A percentile compares a stretch with the other conserved stretches of the same genome.
Conservation (phyloP, 2,113 vertebrate genomes). For the Caranx melampygus region DNA sequence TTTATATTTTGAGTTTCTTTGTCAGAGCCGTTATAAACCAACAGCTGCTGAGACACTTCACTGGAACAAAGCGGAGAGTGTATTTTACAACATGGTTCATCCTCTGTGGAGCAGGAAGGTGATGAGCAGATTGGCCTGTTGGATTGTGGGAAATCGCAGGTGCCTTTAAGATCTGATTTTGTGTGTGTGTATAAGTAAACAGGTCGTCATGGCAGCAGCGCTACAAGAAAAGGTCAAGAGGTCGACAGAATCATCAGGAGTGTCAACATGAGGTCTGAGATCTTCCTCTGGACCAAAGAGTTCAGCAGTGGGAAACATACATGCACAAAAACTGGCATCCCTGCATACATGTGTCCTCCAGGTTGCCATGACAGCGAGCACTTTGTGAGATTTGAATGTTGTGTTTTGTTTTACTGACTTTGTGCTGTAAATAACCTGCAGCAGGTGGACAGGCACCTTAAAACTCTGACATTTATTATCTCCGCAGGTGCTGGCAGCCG, state of each 20-base stretch:
- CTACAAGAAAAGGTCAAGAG: background rate
- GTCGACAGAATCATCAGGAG: background rate
- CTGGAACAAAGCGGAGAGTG: no score
- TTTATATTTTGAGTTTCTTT: no score
- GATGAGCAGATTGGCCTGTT: no score
- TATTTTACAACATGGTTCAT: no score
- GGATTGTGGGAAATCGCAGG: no score
- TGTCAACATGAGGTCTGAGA: background rate
- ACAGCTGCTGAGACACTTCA: no score
- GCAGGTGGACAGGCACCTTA: conserved; percentile 35
- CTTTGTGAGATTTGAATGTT: background rate
- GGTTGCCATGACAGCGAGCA: background rate
- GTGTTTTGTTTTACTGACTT: conserved; percentile 17
- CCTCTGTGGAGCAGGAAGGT: no score
- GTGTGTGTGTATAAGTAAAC: background rate
- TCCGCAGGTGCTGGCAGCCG: conserved; percentile 31
- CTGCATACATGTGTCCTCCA: background rate
- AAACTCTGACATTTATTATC: conserved; percentile 58
- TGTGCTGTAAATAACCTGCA: conserved; percentile 35
- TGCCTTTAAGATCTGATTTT: background rate
- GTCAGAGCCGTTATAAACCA: no score
- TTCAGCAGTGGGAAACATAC: background rate
- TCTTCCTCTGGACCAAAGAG: background rate
- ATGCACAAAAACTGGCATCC: background rate
- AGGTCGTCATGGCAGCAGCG: background rate